These are phyloP conservation scores for Cephalopachus bancanus DNA, from an alignment of 2,797 vertebrate genomes.

Conservation along the genomic window DNA sequence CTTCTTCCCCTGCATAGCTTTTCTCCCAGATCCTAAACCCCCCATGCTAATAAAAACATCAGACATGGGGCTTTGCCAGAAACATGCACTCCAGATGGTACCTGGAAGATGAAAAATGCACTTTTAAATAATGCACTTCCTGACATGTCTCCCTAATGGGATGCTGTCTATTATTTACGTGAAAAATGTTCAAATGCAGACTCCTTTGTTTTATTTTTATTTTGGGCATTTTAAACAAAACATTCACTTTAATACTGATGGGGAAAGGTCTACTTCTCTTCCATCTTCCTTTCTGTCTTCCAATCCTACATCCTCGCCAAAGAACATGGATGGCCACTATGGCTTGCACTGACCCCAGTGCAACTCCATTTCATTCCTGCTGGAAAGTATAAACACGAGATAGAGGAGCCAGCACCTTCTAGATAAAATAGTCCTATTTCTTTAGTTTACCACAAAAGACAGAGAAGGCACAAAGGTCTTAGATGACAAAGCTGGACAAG, in stretches of 20 bases:
- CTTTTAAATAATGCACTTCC: constrained; percentile 53
- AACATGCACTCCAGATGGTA: constrained; percentile 44
- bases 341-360: not conserved
- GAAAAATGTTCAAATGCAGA: constrained; percentile 63
- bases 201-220: constrained; percentile 63
- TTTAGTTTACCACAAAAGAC: not conserved
- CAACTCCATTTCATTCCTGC: not conserved
- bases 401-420: not conserved
- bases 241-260: not conserved
- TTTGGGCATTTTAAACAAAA: constrained; percentile 53
- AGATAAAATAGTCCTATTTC: not conserved
- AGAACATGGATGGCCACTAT: constrained; percentile 3
- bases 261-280: constrained; percentile 13
- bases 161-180: constrained; percentile 56
- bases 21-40: not conserved
- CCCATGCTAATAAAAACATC: constrained; percentile 51
- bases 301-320: not conserved
- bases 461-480: constrained; percentile 9
- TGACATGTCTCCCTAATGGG: constrained; percentile 40
- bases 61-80: constrained; percentile 16
- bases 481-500: not conserved
- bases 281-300: constrained; percentile 52
- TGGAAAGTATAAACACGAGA: not conserved
- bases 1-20: not conserved
- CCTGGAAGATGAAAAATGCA: constrained; percentile 55